phyloP scores from a whole-genome alignment of 2,113 vertebrate species.

The Pterophyllum scalare region DNA sequence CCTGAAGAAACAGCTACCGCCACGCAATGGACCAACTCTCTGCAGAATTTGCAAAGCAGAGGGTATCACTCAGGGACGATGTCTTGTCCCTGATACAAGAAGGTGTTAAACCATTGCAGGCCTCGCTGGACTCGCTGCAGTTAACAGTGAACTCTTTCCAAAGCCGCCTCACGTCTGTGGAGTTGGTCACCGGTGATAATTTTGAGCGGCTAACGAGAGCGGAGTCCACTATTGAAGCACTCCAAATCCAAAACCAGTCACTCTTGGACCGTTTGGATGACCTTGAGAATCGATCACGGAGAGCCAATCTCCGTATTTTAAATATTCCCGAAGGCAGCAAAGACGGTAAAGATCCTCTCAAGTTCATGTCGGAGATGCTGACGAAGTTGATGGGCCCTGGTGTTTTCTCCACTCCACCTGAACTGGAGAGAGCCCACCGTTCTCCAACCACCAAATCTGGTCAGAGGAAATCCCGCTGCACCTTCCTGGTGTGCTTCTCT shows the following conservation, averaged over 20 bases:
- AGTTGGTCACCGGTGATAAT: neutral
- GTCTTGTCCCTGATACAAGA: no score
- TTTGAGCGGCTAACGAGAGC: neutral
- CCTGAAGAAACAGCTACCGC: no score
- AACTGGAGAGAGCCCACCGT: neutral
- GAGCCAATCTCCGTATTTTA: neutral
- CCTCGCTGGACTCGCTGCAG: accelerated
- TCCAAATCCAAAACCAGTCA: neutral
- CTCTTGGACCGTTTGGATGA: neutral
- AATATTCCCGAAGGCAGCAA: neutral
- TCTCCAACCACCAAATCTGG: neutral
- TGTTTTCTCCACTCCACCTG: neutral
- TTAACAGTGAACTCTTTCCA: neutral
- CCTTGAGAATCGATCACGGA: neutral
- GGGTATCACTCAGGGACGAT: no score
- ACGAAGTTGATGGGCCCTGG: neutral
- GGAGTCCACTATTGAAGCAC: neutral
- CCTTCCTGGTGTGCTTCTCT: constrained; percentile 4
- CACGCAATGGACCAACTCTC: no score
- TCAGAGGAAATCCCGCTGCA: neutral
- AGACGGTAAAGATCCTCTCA: neutral
- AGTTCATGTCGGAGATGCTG: neutral
- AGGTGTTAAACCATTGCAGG: no score
- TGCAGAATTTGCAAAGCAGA: no score
- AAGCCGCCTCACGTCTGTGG: neutral